Conservation (phyloP, 1,140 invertebrate species). For the Chlorops oryzae region DNA sequence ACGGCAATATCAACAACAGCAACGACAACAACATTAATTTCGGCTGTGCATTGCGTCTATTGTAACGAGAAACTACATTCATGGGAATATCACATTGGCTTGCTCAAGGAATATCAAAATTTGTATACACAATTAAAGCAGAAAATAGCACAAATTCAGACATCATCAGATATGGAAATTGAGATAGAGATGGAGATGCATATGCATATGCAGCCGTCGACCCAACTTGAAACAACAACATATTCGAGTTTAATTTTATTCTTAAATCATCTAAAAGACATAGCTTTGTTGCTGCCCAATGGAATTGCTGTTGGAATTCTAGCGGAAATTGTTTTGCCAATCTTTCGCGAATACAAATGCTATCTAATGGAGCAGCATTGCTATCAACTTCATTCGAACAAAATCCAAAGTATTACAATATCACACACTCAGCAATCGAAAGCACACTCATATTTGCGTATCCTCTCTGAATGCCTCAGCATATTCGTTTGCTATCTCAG, state of each 20-base stretch:
- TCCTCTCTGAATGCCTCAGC: constrained; percentile 36
- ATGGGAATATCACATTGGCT: constrained; percentile 23
- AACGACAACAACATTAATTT: too few species aligned
- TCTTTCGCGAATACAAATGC: constrained; percentile 33
- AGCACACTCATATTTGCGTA: background rate
- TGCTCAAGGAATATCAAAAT: constrained; percentile 28
- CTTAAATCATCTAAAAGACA: constrained; percentile 39
- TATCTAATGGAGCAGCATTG: background rate
- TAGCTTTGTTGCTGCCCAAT: constrained; percentile 31
- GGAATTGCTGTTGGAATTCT: constrained; percentile 36
- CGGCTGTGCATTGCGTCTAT: constrained; percentile 18
- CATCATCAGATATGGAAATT: too few species aligned
- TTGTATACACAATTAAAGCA: too few species aligned
- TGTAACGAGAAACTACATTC: constrained; percentile 41
- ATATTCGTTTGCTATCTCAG: constrained; percentile 42
- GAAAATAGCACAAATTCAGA: too few species aligned
- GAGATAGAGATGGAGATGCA: too few species aligned
- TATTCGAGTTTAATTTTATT: constrained; percentile 14
- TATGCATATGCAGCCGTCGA: too few species aligned
- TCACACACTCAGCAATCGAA: background rate
- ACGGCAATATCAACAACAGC: too few species aligned
- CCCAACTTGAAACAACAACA: too few species aligned
- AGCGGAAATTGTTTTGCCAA: constrained; percentile 37
- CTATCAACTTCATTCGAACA: background rate
- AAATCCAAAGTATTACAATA: too few species aligned